Evolutionary conservation across 2,888 invertebrate genomes (phyloP), one percentile per base, ranked within the genome.

Genomic region (Camponotus fellah): DNA sequence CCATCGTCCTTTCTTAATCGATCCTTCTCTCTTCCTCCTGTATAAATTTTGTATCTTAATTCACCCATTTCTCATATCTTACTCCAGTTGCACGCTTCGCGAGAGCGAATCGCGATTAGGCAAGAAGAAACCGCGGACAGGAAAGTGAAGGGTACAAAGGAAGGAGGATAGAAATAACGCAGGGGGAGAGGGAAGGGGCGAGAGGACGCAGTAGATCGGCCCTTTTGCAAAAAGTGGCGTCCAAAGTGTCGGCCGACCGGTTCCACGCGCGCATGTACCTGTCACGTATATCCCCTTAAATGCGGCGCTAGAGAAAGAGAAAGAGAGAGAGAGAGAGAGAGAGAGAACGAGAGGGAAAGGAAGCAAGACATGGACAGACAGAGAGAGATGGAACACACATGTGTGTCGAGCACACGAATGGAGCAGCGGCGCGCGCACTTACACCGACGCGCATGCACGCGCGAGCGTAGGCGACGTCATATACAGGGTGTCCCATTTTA

Each of bases 191-290:
- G n/a, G n/a, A 49, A 17, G 49, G 14, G 37, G n/a, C 49, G 60
- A 49, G 21, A 37, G n/a, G 32, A 53, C 2, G 49, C 40, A 65
- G 37, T 60, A 58, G 68, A 81, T 79, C 56, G 69, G 43, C 64
- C 64, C 80, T 71, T 53, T 71, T 56, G 58, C 81, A 84, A 84
- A 84, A 84, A 72, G 65, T 43, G 49, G 72, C 72, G 58, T 80
- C 68, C 74, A 43, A 84, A 84, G 80, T 84, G 83, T 72, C 74
- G 72, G 72, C 34, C 74, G 89, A 87, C 89, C 87, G 89, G 84
- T 88, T 88, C 56, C 80, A 53, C 72, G 86, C 56, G 84, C 34
- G 84, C 53, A 69, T 75, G 89, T 87, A 85, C 82, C 83, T 83
- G 85, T 88, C 87, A 64, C 64, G 89, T 84, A 77, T 82, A 80